These are phyloP conservation scores for Aphidius ervi DNA, from an alignment of 1,140 invertebrate genomes.

Conservation along the genomic window DNA sequence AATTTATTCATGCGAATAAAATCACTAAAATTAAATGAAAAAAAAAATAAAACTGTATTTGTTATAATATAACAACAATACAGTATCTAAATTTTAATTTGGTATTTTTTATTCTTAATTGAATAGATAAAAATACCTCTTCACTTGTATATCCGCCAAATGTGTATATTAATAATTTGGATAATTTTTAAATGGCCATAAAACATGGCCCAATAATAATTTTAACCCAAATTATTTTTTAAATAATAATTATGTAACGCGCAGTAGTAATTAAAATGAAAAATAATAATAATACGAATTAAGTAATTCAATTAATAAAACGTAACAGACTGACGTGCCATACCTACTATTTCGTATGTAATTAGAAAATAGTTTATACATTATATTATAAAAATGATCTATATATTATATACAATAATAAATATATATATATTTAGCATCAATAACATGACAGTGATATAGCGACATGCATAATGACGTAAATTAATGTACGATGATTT, in stretches of 20 bases:
- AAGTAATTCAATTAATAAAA: constrained; percentile 46
- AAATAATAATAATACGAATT: constrained; percentile 32
- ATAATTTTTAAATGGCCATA: too few species aligned
- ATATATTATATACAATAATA: constrained; percentile 27
- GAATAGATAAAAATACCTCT: too few species aligned
- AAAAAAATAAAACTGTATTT: too few species aligned
- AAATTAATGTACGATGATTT: constrained; percentile 43
- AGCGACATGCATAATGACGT: constrained; percentile 45
- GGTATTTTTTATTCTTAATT: too few species aligned
- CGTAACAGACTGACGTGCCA: constrained; percentile 53
- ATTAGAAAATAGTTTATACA: constrained; percentile 47
- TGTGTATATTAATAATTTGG: too few species aligned
- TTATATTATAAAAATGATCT: constrained; percentile 6
- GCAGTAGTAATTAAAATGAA: constrained; percentile 45
- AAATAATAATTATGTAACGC: constrained; percentile 35
- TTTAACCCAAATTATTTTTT: constrained; percentile 28
- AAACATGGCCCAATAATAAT: constrained; percentile 40
- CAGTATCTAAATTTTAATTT: too few species aligned
- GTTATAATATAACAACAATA: too few species aligned
- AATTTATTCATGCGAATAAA: too few species aligned
- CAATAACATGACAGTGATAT: constrained; percentile 43
- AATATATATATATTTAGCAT: constrained; percentile 24
- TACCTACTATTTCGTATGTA: constrained; percentile 51
- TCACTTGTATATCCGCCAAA: too few species aligned
- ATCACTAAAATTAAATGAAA: too few species aligned